Base-by-base conservation (phyloP, 2,888 invertebrate species). In the Catocala fraxini region DNA sequence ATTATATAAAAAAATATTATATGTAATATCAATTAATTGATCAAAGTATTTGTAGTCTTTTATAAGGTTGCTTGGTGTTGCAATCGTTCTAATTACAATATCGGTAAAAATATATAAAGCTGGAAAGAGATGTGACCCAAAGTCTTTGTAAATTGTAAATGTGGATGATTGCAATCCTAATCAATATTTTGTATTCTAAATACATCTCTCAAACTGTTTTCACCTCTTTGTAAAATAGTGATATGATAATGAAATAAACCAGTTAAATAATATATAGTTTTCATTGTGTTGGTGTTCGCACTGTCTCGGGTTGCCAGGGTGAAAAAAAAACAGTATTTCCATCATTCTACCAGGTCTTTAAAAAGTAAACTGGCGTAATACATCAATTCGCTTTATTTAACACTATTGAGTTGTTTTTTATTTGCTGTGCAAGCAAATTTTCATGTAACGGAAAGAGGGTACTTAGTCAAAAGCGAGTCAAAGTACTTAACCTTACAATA, bases 11-110 rank as follows among this genome's bases (percentile, higher is more conserved):
- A 68, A 52, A 69, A 59, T 56, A 67, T 52, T 68, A 59, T 56
- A 75, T 69, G 74, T 76, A 66, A 78, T 79, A 78, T 77, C 71
- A 73, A 80, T 75, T 70, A 73, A 85, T 85, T 85, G 83, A 83
- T 84, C 82, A 86, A 85, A 82, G 76, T 87, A 86, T 82, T 83
- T 78, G 85, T 89, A 89, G 89, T 87, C 65, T 90, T 89, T 90
- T 89, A 86, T 89, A 89, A 85, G 82, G 62, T 81, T 81, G 83
- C 59, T 48, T 74, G 70, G 65, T 67, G 56, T 46, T 87, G 85
- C 69, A 80, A 82, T 77, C 63, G 74, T 81, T 65, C 63, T n/a
- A 45, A 43, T 51, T 15, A 25, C 13, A 56, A 58, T 61, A 35
- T 45, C 15, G 11, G 12, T 9, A 9, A 13, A 12, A n/a, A n/a